Evolutionary conservation across 2,888 invertebrate genomes (phyloP), one percentile per base, ranked within the genome.

Genomic region (Brachyopa scutellaris): DNA sequence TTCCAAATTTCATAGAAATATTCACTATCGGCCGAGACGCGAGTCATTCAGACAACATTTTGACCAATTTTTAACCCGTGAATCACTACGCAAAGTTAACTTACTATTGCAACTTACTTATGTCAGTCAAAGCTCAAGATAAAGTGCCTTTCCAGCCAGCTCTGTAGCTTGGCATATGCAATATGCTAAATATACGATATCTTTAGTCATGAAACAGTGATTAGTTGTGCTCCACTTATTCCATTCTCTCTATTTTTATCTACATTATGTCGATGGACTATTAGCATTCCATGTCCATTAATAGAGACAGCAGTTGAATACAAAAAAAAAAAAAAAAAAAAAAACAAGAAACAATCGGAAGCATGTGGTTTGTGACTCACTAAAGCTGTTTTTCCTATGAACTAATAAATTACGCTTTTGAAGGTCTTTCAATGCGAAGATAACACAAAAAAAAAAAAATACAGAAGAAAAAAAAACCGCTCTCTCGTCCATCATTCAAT

Each of bases 281-380:
- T 82, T 82, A 76, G 69, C 76, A 70, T 82, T 76, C 76, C 31
- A 23, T 51, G 59, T 51, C 76, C 70, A 59, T 70, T 76, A 76
- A 59, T 38, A 69, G 59, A 47, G 59, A 59, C 80, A 53, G 51
- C 64, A 49, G 26, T 45, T 45, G 70, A 70, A 70, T 76, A 82
- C 64, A 5, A 62, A 76, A 64, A 40, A 15, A n/a, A n/a, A n/a
- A n/a, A n/a, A n/a, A n/a, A n/a, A n/a, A n/a, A n/a, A n/a, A n/a
- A n/a, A n/a, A n/a, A n/a, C n/a, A n/a, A n/a, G 33, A 29, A 38
- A 31, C n/a, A 36, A 23, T 57, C 9, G 11, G 17, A 5, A 11
- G 6, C 19, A 26, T 61, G 21, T 57, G 42, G n/a, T n/a, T n/a
- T n/a, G n/a, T 80, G 80, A 80, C 49, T 76, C 69, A 76, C 36